Base-by-base conservation (phyloP, 1,140 invertebrate genomes). In the Micrasema minimum region DNA sequence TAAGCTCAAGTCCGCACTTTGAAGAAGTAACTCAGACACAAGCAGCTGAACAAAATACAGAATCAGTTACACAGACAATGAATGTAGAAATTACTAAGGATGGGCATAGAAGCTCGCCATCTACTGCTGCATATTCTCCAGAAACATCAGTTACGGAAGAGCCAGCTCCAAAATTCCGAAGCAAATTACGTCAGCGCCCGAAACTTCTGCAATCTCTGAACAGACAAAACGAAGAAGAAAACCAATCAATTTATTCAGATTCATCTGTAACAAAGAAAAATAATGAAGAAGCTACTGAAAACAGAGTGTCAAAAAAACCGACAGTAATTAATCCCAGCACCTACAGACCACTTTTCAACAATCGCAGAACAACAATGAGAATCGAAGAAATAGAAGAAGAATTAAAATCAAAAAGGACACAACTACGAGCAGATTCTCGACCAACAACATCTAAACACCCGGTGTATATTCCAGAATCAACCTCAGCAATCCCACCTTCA, bases 331-430 rank as follows among this genome's bases (percentile, higher is more conserved):
- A 82, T 53, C 78, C 82, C 20, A 79, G 84, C 20, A 84, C 83
- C 31, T 84, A 84, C 57, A 78, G 83, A 70, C 83, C 83, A 55
- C 79, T 81, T 2, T 85, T 80, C 71, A 80, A 83, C 69, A 80
- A 78, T 69, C 75, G 80, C 9, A 76, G 82, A 66, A 85, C 83
- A 14, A 85, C 83, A 43, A 85, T 85, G 83, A 77, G 80, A 22
- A 85, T 85, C 43, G 83, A 85, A 75, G 83, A 85, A 79, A 85
- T 85, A 41, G 81, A 83, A 76, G 81, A 80, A 41, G 83, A 84
- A 69, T 76, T 84, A 50, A 85, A 84, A 74, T 83, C 83, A 12
- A 85, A 83, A 48, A 65, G 73, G 46, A 41, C 18, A 7, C 69
- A 75, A 61, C 62, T 72, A 12, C 45, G 35, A 43, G 45, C 57